These are phyloP conservation scores for Hyperoplus immaculatus DNA, from an alignment of 2,797 vertebrate genomes.

Conservation along the genomic window DNA sequence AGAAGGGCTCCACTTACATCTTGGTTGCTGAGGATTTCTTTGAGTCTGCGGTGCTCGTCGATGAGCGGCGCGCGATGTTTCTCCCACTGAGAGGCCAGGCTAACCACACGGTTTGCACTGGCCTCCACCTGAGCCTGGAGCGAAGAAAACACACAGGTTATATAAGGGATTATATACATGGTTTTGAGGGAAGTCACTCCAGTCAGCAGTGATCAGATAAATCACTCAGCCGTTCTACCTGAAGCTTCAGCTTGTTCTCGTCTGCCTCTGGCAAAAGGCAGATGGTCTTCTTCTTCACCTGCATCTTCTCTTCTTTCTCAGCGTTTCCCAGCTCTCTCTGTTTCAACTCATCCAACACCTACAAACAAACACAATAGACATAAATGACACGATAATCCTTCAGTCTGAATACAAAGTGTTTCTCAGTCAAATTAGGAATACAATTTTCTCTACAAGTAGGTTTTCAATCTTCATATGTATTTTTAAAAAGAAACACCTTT, in stretches of 20 bases:
- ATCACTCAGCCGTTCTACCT: conserved; percentile 79
- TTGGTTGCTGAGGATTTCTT: conserved; percentile 87
- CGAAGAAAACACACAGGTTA: background rate
- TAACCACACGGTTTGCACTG: conserved; percentile 88
- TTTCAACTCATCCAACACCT: conserved; percentile 88
- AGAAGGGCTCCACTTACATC: conserved; percentile 80
- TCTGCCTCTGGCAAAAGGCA: conserved; percentile 89
- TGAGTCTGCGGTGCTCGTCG: conserved; percentile 89
- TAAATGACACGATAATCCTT: background rate
- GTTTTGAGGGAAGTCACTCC: background rate
- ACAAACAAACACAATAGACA: conserved; percentile 2
- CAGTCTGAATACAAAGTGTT: too few relatives aligned
- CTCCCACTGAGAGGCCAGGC: conserved; percentile 93
- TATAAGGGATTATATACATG: background rate
- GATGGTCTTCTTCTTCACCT: conserved; percentile 88
- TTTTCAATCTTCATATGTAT: too few relatives aligned
- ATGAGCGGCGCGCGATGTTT: conserved; percentile 91
- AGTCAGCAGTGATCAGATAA: background rate
- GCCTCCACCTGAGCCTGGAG: conserved; percentile 88
- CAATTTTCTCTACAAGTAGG: too few relatives aligned
- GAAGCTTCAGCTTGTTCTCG: conserved; percentile 88
- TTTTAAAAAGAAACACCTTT: too few relatives aligned
- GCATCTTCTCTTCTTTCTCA: conserved; percentile 82
- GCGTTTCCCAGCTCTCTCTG: conserved; percentile 81
- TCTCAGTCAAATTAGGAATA: too few relatives aligned